phyloP scores from a whole-genome alignment of 2,888 invertebrate genomes.

The Heteropelma amictum region DNA sequence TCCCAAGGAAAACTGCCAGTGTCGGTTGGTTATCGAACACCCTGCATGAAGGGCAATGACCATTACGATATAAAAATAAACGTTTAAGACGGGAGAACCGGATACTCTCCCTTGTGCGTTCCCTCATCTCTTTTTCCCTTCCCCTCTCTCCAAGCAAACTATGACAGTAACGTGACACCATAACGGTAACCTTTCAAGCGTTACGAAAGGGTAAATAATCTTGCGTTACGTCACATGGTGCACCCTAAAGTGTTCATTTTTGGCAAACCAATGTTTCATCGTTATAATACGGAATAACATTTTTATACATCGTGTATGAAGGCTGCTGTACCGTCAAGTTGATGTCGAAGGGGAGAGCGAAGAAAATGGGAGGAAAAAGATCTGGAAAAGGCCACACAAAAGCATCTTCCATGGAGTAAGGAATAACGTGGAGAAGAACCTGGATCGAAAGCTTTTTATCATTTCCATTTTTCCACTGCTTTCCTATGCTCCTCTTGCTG shows the following conservation, averaged over 20 bases:
- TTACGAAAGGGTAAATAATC: slow-evolving; percentile 56
- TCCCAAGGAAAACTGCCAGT: slow-evolving; percentile 27
- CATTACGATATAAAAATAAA: slow-evolving; percentile 18
- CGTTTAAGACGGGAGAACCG: slow-evolving; percentile 45
- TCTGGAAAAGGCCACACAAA: neutral
- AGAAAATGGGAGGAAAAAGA: neutral
- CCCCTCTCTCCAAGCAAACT: slow-evolving; percentile 8
- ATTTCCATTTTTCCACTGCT: slow-evolving; percentile 5
- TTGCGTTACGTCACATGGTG: too few relatives aligned
- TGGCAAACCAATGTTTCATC: too few relatives aligned
- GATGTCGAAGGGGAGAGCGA: neutral
- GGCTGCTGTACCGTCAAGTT: too few relatives aligned
- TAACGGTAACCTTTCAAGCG: slow-evolving; percentile 27
- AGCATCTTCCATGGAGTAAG: neutral
- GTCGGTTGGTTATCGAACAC: neutral
- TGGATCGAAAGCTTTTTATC: slow-evolving; percentile 3
- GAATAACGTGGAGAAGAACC: neutral
- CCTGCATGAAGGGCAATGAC: slow-evolving; percentile 1
- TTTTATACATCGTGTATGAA: too few relatives aligned
- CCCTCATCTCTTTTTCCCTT: slow-evolving; percentile 14
- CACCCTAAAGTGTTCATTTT: too few relatives aligned
- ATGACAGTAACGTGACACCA: slow-evolving; percentile 4
- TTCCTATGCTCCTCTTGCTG: neutral
- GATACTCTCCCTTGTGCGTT: slow-evolving; percentile 33
- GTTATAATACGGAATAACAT: too few relatives aligned